Conservation (phyloP, 2,888 invertebrate species). For the Mycalesis mineus region DNA sequence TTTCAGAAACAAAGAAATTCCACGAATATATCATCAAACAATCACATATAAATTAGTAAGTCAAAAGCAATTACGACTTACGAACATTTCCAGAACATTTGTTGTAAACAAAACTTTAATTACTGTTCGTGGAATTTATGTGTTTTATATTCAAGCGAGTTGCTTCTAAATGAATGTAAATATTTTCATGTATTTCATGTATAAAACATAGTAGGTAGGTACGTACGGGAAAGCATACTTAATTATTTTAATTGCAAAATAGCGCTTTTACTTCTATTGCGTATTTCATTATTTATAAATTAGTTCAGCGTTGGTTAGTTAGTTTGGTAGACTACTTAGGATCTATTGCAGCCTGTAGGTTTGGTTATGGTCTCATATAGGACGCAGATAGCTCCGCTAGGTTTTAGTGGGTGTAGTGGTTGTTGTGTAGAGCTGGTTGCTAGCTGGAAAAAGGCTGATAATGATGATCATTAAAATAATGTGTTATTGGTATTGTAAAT, state of each 20-base stretch:
- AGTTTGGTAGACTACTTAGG: too few relatives aligned
- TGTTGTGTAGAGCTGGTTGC: too few relatives aligned
- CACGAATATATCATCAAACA: neutral
- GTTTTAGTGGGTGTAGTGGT: too few relatives aligned
- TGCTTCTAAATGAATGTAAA: slow-evolving; percentile 1
- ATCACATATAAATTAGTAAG: neutral
- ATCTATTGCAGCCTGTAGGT: too few relatives aligned
- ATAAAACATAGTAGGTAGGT: neutral
- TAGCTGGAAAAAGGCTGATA: too few relatives aligned
- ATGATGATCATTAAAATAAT: too few relatives aligned
- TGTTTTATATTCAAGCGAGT: neutral
- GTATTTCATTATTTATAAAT: too few relatives aligned
- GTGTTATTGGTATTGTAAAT: too few relatives aligned
- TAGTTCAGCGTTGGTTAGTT: too few relatives aligned
- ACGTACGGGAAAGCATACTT: neutral
- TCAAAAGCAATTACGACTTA: slow-evolving; percentile 1
- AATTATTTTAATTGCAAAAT: neutral
- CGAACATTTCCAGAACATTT: neutral
- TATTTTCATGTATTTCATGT: neutral
- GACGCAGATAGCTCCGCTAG: too few relatives aligned
- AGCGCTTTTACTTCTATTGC: neutral
- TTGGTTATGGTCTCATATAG: too few relatives aligned
- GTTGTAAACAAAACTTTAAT: neutral
- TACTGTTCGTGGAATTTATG: neutral
- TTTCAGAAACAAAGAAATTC: neutral